Base-by-base conservation (phyloP, 2,888 invertebrate species). In the Mechanitis messenoides region DNA sequence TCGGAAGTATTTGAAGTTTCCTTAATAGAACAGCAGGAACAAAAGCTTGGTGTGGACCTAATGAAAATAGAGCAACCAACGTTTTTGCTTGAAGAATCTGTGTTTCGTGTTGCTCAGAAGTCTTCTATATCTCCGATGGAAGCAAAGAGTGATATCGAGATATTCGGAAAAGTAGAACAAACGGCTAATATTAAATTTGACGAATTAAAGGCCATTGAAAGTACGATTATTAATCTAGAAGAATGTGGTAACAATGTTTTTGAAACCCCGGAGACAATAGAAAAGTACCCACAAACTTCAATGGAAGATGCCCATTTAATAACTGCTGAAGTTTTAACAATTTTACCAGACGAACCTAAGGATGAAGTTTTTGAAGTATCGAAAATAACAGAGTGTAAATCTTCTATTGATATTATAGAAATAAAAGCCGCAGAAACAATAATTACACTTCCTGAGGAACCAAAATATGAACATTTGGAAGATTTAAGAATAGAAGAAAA, bases 31-130 rank as follows among this genome's bases (percentile, higher is more conserved):
- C 28, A 55, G 12, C 55, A 28, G 11, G 12, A 55, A 38, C 20
- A 54, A 54, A 35, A 12, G 35, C 31, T 50, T n/a, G 20, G 20
- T 20, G 53, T 33, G 28, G n/a, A 45, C 20, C 45, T 33, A 45
- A 33, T 45, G 5, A 57, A 45, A 35, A 53, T 6, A 50, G 31
- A 50, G 28, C 50, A 50, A n/a, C 50, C 31, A 50, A 20, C 6
- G 20, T 50, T 20, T 3, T n/a, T 9, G 35, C 33, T 59, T 7
- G 47, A 55, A 59, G 46, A 33, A 35, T 55, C 46, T 47, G 11
- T 33, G 28, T 50, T 60, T 28, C 38, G 46, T 1, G 59, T 60
- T 3, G 59, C 59, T 47, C 47, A 55, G 50, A 60, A 50, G 33
- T 33, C 38, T 4, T 33, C 47, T 55, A n/a, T 60, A 46, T 47